Conservation (phyloP, 2,113 vertebrate genomes). For the Heptranchias perlo region DNA sequence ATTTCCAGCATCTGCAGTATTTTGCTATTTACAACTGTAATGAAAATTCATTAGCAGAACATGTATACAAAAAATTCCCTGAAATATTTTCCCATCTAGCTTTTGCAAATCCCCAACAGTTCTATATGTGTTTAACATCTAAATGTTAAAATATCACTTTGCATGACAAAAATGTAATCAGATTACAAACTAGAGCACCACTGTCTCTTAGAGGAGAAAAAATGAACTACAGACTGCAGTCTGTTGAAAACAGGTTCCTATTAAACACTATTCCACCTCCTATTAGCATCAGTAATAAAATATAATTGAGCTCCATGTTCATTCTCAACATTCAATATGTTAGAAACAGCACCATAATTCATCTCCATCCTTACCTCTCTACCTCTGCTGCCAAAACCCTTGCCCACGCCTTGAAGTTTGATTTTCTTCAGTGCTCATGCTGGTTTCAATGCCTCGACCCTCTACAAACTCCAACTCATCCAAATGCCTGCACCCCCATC, state of each 20-base stretch:
- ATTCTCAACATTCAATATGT: neutral
- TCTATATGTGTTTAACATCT: neutral
- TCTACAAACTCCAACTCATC: neutral
- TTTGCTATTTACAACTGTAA: neutral
- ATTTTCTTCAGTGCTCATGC: neutral
- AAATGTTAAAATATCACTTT: neutral
- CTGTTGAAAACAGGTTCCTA: neutral
- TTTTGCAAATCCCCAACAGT: neutral
- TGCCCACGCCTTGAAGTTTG: neutral
- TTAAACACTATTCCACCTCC: neutral
- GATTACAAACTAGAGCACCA: constrained; percentile 5
- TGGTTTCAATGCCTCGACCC: neutral
- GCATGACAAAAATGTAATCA: neutral
- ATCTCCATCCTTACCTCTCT: neutral
- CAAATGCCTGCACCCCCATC: neutral
- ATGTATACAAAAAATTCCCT: neutral
- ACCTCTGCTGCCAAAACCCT: neutral
- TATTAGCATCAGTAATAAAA: neutral
- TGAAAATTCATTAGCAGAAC: neutral
- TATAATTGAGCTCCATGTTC: neutral
- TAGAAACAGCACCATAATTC: neutral
- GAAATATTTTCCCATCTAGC: neutral
- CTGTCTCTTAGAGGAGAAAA: constrained; percentile 27
- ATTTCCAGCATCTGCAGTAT: neutral
- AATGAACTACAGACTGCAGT: neutral